A percentile compares a stretch with the other conserved stretches of the same genome.
Evolutionary conservation across 2,797 vertebrate species (phyloP).

Genomic region (Pogonophryne albipinna): DNA sequence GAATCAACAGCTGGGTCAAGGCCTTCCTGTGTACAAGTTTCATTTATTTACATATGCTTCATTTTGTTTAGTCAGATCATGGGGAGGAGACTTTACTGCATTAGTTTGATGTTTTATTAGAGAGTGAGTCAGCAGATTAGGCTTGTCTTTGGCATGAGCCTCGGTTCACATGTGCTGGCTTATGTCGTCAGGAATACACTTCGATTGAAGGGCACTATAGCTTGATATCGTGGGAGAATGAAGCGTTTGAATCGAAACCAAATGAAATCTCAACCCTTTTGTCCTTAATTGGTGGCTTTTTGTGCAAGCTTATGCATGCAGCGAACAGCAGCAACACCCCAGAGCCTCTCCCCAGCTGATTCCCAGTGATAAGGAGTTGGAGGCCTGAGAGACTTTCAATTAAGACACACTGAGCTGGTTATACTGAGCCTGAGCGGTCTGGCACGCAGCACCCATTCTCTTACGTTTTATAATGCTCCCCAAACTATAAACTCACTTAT

Average conservation of each 20-base stretch:
- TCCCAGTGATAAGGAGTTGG: constrained; percentile 67
- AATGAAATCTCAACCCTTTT: constrained; percentile 56
- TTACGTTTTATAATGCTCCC: constrained; percentile 65
- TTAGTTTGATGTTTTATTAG: constrained; percentile 10
- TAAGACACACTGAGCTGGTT: constrained; percentile 70
- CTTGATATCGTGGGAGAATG: constrained; percentile 43
- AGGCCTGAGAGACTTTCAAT: constrained; percentile 70
- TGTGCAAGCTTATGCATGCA: constrained; percentile 70
- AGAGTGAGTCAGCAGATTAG: constrained; percentile 31
- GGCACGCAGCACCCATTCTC: constrained; percentile 56
- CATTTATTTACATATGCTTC: constrained; percentile 47
- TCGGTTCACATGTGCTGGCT: constrained; percentile 20
- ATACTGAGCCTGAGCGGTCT: constrained; percentile 65
- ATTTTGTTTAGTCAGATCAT: constrained; percentile 32
- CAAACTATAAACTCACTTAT: constrained; percentile 72
- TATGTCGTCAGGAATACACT: background rate
- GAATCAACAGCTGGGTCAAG: constrained; percentile 36
- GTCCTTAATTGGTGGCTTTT: constrained; percentile 61
- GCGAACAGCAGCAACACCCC: constrained; percentile 66
- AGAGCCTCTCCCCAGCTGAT: constrained; percentile 73
- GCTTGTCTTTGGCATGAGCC: background rate
- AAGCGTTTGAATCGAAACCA: constrained; percentile 54
- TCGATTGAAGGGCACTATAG: constrained; percentile 11
- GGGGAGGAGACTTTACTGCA: background rate
- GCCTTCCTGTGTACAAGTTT: constrained; percentile 43